Base-by-base conservation (phyloP, 1,140 invertebrate species). In the Pogonomyrmex barbatus region DNA sequence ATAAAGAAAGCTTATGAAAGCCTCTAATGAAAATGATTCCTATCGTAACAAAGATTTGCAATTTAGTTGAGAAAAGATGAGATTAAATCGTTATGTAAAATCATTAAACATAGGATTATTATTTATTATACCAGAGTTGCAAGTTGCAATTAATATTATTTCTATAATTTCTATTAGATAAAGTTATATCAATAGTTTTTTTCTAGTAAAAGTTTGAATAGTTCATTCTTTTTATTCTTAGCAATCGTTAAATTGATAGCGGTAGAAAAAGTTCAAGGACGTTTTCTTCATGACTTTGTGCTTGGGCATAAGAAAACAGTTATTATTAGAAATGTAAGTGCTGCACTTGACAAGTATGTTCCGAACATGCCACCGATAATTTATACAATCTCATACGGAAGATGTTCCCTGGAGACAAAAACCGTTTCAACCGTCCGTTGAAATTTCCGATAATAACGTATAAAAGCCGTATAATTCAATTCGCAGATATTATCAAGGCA, bases 231-330 rank as follows among this genome's bases (percentile, higher is more conserved):
- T 52, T 39, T 12, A 36, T 67, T 67, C 33, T 39, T 30, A 52
- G 45, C 14, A 65, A 65, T 50, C 14, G 12, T 24, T 62, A 9
- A 79, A 79, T 68, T 68, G 3, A 79, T 65, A 47, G 14, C 45
- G 6, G 12, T n/a, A 39, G 33, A 63, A 33, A 65, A 65, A 79
- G 45, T 79, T 67, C 60, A 79, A 79, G 76, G 76, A n/a, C 45
- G 17, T 52, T 52, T 79, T 47, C 5, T 52, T 52, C 3, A 5
- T 2, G 36, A 54, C 24, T 33, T 56, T 17, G 14, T 24, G 12
- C 14, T 70, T 33, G 47, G 42, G 54, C n/a, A n/a, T 56, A 81
- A 56, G 47, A 81, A 68, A 45, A 56, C 24, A 65, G 62, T 33
- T 68, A 68, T 54, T 70, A 56, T 56, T 70, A 12, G 62, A 68